Conservation (phyloP, 1,140 invertebrate species). For the Dreissena rostriformis region DNA sequence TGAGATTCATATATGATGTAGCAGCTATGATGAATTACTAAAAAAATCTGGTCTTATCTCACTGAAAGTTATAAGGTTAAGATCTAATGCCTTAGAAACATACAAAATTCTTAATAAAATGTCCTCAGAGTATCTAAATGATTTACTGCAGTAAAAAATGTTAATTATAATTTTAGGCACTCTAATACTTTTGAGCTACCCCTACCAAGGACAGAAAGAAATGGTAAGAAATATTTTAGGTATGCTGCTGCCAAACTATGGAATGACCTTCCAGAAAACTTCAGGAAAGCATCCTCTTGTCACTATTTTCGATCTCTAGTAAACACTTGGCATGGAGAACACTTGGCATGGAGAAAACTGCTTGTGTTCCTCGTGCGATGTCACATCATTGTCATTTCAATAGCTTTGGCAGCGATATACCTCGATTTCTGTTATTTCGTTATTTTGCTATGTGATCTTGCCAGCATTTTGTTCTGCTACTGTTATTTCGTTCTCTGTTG, state of each 20-base stretch:
- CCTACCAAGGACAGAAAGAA: constrained; percentile 7
- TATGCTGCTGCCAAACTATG: constrained; percentile 33
- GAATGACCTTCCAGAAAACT: constrained; percentile 13
- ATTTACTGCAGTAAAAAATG: neutral
- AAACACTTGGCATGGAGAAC: too few species aligned
- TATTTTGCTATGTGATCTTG: neutral
- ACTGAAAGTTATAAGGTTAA: neutral
- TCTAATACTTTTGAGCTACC: constrained; percentile 12
- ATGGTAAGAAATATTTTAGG: constrained; percentile 30
- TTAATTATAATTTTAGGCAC: constrained; percentile 18
- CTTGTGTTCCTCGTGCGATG: neutral
- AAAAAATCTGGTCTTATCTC: constrained; percentile 9
- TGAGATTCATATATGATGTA: neutral
- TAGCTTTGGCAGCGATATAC: neutral
- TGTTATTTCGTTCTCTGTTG: neutral
- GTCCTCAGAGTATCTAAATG: constrained; percentile 17
- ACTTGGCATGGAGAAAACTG: constrained; percentile 9
- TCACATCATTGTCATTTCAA: neutral
- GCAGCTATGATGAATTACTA: neutral
- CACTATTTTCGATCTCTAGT: neutral
- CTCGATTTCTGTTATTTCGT: neutral
- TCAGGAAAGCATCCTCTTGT: constrained; percentile 1
- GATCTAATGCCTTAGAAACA: neutral
- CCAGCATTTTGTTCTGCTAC: neutral
- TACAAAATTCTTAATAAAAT: constrained; percentile 19